Percentiles rank a stretch among this genome's conserved stretches.
These are phyloP conservation scores for Etia nguti DNA, from an alignment of 2,113 vertebrate genomes.

Conservation along the genomic window DNA sequence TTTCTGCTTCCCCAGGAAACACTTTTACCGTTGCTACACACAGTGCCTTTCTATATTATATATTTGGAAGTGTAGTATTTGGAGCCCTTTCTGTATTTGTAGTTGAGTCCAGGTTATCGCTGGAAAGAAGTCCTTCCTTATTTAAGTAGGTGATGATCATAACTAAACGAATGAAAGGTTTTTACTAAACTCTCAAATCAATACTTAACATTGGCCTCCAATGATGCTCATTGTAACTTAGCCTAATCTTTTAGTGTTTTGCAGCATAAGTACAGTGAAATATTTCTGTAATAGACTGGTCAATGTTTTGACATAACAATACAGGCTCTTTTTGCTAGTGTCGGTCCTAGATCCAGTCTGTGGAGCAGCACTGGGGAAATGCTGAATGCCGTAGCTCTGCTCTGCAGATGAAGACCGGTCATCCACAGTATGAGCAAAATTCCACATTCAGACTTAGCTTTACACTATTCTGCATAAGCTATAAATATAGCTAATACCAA, in stretches of 20 bases:
- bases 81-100: neutral
- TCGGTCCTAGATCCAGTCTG: neutral
- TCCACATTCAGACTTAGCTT: neutral
- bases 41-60: neutral
- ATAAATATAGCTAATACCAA: neutral
- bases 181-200: neutral
- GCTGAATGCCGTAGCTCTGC: neutral
- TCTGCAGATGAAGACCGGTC: neutral
- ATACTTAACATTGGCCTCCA: neutral
- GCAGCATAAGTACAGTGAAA: neutral
- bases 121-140: neutral
- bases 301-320: neutral
- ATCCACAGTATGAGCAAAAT: neutral
- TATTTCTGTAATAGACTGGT: neutral
- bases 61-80: neutral
- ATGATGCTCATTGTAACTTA: neutral
- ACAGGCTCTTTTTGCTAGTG: neutral
- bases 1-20: neutral
- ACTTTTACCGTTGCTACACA: neutral
- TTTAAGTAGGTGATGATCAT: neutral
- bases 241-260: neutral
- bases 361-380: neutral
- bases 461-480: neutral
- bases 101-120: neutral
- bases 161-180: neutral